phyloP scores from a whole-genome alignment of 2,797 vertebrate genomes.

The Okamejei kenojei region DNA sequence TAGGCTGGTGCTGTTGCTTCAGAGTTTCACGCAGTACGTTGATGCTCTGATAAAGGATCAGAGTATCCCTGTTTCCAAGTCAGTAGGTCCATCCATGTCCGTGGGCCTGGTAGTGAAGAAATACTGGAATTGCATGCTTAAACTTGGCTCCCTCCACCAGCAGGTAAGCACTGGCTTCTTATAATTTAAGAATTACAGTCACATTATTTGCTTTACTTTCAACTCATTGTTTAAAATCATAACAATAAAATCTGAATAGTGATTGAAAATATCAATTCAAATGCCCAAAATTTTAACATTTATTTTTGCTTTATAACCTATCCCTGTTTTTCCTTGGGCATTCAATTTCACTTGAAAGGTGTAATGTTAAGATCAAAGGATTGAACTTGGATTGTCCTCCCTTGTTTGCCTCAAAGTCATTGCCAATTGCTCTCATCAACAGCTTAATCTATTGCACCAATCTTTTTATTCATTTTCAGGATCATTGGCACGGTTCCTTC shows the following conservation, averaged over 20 bases:
- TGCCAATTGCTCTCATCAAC: background rate
- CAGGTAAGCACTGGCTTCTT: conserved; percentile 48
- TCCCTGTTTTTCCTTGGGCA: background rate
- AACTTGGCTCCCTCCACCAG: conserved; percentile 51
- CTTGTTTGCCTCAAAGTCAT: background rate
- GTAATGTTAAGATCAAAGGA: background rate
- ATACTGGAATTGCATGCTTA: conserved; percentile 75
- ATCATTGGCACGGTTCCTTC: too few relatives aligned
- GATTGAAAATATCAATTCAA: background rate
- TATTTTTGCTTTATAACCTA: background rate
- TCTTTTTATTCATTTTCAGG: background rate
- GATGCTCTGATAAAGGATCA: conserved; percentile 53
- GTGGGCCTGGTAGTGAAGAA: conserved; percentile 71
- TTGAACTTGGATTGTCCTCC: background rate
- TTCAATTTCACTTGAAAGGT: background rate
- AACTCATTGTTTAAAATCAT: background rate
- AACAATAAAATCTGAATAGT: background rate
- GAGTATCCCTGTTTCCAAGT: conserved; percentile 41
- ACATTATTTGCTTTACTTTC: background rate
- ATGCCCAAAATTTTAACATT: background rate
- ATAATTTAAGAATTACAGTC: background rate
- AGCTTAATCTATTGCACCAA: background rate
- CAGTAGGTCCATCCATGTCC: conserved; percentile 61
- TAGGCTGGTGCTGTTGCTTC: conserved; percentile 83
- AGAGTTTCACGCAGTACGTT: conserved; percentile 70